Evolutionary conservation across 2,113 vertebrate species (phyloP), one percentile per base, ranked within the genome.

Genomic region (Aplodontia rufa): DNA sequence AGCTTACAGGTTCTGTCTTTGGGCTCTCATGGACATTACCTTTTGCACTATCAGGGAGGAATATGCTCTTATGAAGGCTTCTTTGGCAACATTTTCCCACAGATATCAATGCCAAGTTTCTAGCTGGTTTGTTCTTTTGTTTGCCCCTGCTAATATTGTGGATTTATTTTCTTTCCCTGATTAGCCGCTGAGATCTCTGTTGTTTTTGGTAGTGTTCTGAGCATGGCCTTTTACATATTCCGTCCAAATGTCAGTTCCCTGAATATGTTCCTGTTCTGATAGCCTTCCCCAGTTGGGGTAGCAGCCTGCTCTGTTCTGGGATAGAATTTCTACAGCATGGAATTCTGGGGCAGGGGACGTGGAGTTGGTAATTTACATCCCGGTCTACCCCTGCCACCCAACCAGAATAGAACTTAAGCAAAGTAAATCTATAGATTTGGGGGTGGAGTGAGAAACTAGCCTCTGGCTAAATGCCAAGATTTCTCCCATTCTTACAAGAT

Each of bases 331-430:
- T 76, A 14, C 32, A 30, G 4, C 4, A 13, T 40, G 66, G 82
- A 72, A 28, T 66, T 60, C 58, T 12, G n/a, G 24, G 22, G 19
- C 8, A 3, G 0, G 6, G 24, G 2, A 26, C 1, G 3, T 35
- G 26, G 47, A 19, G 14, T 17, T 47, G 7, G 13, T 19, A 13
- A n/a, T 26, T n/a, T n/a, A n/a, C 16, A 9, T 26, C 35, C 6
- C 19, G 14, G 6, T 19, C 28, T 9, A 3, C 40, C 12, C 19
- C 40, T 60, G 6, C 49, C 47, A 22, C 11, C 35, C 35, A 42
- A 4, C 22, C 37, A 11, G 45, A 42, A 35, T 5, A 86, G 35
- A 90, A 42, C 9, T 58, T 42, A 49, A 75, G 19, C 12, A 53
- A 37, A 37, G 0, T 32, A 24, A 35, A 2, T 49, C 47, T 51